These are phyloP conservation scores for Tetramorium parvispinum DNA, from an alignment of 1,140 invertebrate genomes.

Conservation along the genomic window DNA sequence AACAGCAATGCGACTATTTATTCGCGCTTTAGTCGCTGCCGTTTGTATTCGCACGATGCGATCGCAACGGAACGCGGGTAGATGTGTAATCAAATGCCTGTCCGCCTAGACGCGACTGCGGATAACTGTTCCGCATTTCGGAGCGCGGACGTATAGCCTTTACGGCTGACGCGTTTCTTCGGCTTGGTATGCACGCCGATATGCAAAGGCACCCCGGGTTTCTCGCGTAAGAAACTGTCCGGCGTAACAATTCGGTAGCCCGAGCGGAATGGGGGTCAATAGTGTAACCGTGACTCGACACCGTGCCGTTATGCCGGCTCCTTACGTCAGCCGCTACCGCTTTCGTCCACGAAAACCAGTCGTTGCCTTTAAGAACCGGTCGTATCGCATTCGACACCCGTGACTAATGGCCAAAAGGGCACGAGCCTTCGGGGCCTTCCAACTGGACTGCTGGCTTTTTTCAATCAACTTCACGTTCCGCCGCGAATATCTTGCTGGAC, in stretches of 20 bases:
- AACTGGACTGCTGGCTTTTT: conserved; percentile 14
- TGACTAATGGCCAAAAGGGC: conserved; percentile 55
- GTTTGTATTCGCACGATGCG: conserved; percentile 24
- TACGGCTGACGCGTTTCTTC: conserved; percentile 18
- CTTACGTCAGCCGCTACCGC: conserved; percentile 61
- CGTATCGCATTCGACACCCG: conserved; percentile 41
- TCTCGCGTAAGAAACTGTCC: conserved; percentile 62
- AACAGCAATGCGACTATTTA: neutral
- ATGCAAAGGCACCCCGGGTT: conserved; percentile 7
- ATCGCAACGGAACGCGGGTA: conserved; percentile 48
- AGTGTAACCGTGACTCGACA: conserved; percentile 65
- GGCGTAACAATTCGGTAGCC: conserved; percentile 69
- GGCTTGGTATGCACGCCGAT: conserved; percentile 64
- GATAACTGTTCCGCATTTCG: conserved; percentile 71
- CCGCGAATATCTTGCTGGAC: neutral
- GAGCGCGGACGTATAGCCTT: conserved; percentile 36
- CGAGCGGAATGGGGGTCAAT: conserved; percentile 71
- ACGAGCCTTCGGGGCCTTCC: conserved; percentile 37
- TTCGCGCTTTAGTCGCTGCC: conserved; percentile 8
- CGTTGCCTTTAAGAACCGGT: conserved; percentile 49
- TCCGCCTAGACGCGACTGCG: conserved; percentile 53
- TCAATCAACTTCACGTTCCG: neutral
- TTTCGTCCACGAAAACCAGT: conserved; percentile 68
- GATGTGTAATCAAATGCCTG: conserved; percentile 50
- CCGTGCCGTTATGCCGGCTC: conserved; percentile 70